These are phyloP conservation scores for Automeris io DNA, from an alignment of 2,888 invertebrate genomes.

Conservation along the genomic window DNA sequence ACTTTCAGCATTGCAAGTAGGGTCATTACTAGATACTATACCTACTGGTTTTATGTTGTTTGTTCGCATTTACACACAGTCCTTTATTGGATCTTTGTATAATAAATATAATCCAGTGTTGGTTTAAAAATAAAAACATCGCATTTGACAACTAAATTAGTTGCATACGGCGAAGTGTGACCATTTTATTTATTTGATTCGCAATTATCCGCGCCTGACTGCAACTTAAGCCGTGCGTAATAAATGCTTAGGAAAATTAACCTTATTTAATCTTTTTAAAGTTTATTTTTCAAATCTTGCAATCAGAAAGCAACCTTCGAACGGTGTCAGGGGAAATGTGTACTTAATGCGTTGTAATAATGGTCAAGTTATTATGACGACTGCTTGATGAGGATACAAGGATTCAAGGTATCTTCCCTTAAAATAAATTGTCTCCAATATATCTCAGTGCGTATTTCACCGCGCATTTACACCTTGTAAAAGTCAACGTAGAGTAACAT, in stretches of 20 bases:
- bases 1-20: too few species aligned
- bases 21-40: too few species aligned
- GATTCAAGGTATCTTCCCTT: constrained; percentile 33
- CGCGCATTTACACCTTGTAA: constrained; percentile 55
- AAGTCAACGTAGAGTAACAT: constrained; percentile 37
- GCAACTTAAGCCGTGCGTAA: constrained; percentile 20
- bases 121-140: constrained; percentile 14
- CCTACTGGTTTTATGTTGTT: too few species aligned
- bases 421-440: constrained; percentile 66
- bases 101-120: background rate
- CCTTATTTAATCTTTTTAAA: constrained; percentile 6
- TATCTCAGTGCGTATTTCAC: constrained; percentile 59
- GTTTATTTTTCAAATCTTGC: background rate
- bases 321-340: constrained; percentile 3
- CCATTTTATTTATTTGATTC: constrained; percentile 36
- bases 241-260: constrained; percentile 10
- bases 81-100: too few species aligned
- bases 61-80: too few species aligned
- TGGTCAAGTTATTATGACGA: constrained; percentile 16
- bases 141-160: constrained; percentile 44
- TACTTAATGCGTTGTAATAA: background rate
- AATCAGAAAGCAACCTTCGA: background rate
- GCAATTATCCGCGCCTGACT: constrained; percentile 41
- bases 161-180: constrained; percentile 21
- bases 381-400: constrained; percentile 26